phyloP scores from a whole-genome alignment of 2,888 invertebrate species.

The Temnothorax unifasciatus region DNA sequence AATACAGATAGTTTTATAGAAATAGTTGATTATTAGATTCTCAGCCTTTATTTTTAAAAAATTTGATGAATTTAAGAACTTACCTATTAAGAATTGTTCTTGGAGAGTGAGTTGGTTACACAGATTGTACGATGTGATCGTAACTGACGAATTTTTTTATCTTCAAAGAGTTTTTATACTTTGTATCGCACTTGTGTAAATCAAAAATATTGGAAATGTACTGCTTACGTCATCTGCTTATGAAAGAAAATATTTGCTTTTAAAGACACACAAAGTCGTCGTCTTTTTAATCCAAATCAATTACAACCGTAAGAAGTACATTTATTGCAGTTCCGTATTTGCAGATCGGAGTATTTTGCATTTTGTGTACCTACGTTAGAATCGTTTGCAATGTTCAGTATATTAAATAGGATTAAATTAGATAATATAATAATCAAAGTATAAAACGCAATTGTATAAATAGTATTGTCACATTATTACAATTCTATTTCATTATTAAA shows the following conservation, averaged over 20 bases:
- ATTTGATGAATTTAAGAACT: not conserved
- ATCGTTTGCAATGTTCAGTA: not conserved
- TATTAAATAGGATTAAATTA: not conserved
- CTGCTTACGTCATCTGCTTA: not conserved
- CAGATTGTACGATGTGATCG: not conserved
- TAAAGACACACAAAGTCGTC: not conserved
- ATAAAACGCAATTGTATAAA: slow-evolving; percentile 13
- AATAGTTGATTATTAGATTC: not conserved
- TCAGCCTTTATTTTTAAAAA: not conserved
- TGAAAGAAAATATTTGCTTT: not conserved
- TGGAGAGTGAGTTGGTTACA: not conserved
- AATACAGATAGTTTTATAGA: not conserved
- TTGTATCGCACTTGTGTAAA: slow-evolving; percentile 5
- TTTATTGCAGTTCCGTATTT: not conserved
- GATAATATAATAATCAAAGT: slow-evolving; percentile 13
- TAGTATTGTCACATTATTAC: not conserved
- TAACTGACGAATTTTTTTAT: not conserved
- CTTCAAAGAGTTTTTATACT: not conserved
- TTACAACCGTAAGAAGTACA: not conserved
- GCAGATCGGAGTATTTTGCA: not conserved
- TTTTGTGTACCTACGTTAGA: not conserved
- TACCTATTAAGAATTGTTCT: not conserved
- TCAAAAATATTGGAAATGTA: not conserved
- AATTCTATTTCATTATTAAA: slow-evolving; percentile 5
- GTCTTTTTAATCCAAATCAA: not conserved